Base-by-base conservation (phyloP, 2,113 vertebrate species). In the Catharus minimus region DNA sequence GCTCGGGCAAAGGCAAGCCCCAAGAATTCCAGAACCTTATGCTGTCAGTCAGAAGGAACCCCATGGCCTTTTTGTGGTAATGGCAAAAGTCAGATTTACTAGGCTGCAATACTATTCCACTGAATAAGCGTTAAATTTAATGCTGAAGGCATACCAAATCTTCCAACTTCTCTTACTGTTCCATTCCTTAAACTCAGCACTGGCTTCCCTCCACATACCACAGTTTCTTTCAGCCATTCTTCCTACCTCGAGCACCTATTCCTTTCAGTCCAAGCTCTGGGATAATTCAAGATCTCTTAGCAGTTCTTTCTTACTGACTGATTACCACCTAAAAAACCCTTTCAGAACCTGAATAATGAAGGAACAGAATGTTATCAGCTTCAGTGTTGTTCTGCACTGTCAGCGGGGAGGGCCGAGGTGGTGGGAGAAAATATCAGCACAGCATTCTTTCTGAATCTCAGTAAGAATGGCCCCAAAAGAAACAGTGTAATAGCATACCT, bases 331-430 rank as follows among this genome's bases (percentile, higher is more conserved):
- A 33, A 55, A 4, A 87, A 53, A 44, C 5, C 17, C 74, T 57
- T 80, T 55, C 65, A 71, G 28, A 49, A 8, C 27, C 15, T 8
- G 0, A 39, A 39, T 13, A 47, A 28, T 65, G 41, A 90, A 83
- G 22, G 19, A 20, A 3, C 11, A 22, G 41, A 67, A 76, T 66
- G 16, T 11, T 52, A 61, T 38, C 24, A 61, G 5, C 17, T 68
- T 76, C 38, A 80, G 9, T 2, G 1, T 11, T 74, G 27, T 9
- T 56, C 41, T 68, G 55, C 20, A 24, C 26, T 2, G 0, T 20
- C 0, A 0, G 17, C 2, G 0, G 11, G n/a, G 6, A 66, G 23
- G 28, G 19, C 15, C 4, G 10, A 66, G 12, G 18, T 3, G 0
- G 26, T 10, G 26, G 10, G 10, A 44, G 24, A 50, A 15, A 74